Conservation (phyloP, 1,140 invertebrate genomes). For the Drosophila nasuta region DNA sequence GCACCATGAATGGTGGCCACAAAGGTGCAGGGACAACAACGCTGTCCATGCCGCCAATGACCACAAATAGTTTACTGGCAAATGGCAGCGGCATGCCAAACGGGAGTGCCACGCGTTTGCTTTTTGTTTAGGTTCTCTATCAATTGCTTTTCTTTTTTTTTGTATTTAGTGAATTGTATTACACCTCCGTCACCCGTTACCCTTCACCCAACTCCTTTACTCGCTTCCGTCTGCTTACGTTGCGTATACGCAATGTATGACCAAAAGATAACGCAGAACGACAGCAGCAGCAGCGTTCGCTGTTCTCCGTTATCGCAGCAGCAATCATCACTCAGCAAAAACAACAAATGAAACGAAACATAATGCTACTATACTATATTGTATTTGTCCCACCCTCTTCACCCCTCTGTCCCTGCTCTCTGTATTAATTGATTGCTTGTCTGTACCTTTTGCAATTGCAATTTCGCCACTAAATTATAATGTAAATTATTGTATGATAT, state of each 20-base stretch:
- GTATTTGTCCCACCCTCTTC: background rate
- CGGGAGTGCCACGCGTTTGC: slow-evolving; percentile 69
- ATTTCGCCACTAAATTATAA: slow-evolving; percentile 6
- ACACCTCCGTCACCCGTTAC: background rate
- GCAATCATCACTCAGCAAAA: slow-evolving; percentile 1
- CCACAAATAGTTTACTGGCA: slow-evolving; percentile 62
- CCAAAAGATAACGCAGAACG: background rate
- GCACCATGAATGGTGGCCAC: slow-evolving; percentile 65
- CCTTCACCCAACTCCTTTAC: background rate
- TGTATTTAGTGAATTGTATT: slow-evolving; percentile 60
- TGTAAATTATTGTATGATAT: slow-evolving; percentile 50
- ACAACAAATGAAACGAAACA: slow-evolving; percentile 17
- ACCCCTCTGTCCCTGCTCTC: background rate
- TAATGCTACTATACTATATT: background rate
- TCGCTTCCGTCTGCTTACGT: background rate
- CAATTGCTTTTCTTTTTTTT: slow-evolving; percentile 29
- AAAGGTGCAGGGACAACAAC: slow-evolving; percentile 11
- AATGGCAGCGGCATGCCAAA: slow-evolving; percentile 76
- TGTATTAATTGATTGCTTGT: background rate
- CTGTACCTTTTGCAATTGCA: background rate
- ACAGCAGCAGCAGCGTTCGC: background rate
- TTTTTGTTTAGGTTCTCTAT: slow-evolving; percentile 69
- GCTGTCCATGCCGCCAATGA: slow-evolving; percentile 36
- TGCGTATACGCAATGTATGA: slow-evolving; percentile 2
- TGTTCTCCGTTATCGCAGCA: slow-evolving; percentile 24